Evolutionary conservation across 2,888 invertebrate genomes (phyloP).

Genomic region (Timema podura): DNA sequence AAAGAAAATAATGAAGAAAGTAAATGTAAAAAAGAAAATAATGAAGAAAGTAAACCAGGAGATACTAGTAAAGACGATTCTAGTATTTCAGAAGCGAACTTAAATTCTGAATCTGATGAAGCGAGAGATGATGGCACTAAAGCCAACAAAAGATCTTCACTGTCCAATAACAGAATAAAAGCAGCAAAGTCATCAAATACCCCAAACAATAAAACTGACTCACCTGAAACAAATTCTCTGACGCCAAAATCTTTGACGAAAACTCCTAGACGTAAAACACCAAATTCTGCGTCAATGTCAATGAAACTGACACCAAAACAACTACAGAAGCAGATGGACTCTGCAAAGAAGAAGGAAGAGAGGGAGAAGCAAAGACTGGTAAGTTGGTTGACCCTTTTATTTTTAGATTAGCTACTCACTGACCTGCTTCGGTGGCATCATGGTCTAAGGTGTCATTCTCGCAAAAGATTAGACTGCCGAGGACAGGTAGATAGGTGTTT

Average conservation of each 20-base stretch:
- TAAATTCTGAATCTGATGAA: background rate
- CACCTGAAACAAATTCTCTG: background rate
- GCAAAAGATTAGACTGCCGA: too few species aligned
- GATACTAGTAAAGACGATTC: background rate
- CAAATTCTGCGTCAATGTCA: slow-evolving; percentile 22
- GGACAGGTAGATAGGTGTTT: too few species aligned
- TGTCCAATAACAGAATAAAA: background rate
- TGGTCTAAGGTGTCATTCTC: too few species aligned
- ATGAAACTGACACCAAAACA: slow-evolving; percentile 45
- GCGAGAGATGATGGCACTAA: too few species aligned
- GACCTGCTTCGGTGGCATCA: too few species aligned
- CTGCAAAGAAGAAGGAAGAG: slow-evolving; percentile 55
- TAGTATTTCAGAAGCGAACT: background rate
- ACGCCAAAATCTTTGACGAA: background rate
- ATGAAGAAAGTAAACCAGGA: background rate
- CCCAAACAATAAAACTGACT: slow-evolving; percentile 4
- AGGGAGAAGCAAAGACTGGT: slow-evolving; percentile 50
- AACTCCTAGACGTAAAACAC: slow-evolving; percentile 29
- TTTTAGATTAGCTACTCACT: too few species aligned
- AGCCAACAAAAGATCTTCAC: too few species aligned
- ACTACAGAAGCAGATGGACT: slow-evolving; percentile 54
- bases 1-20: background rate
- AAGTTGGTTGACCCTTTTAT: slow-evolving; percentile 36
- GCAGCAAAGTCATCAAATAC: background rate
- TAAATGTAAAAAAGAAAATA: slow-evolving; percentile 2